These are phyloP conservation scores for Scopus umbretta DNA, from an alignment of 2,113 vertebrate genomes.

Conservation along the genomic window DNA sequence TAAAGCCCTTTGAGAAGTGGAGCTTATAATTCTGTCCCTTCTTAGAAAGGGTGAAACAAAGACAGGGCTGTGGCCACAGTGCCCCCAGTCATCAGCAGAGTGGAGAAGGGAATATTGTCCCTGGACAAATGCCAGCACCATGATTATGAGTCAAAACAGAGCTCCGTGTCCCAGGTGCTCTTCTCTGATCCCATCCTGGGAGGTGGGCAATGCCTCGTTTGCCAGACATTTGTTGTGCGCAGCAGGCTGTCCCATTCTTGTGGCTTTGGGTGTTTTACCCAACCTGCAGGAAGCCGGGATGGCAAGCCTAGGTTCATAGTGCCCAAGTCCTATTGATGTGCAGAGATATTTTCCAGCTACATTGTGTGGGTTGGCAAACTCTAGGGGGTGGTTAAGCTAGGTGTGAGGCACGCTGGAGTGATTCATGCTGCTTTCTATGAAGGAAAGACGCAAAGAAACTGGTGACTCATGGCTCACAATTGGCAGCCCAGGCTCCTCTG, in stretches of 20 bases:
- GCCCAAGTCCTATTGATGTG: fast-evolving
- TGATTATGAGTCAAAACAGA: neutral
- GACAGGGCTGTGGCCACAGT: neutral
- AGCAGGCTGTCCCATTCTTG: neutral
- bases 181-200: neutral
- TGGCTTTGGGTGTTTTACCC: neutral
- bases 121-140: neutral
- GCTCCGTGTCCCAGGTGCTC: neutral
- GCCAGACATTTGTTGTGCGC: neutral
- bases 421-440: constrained; percentile 64
- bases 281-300: neutral
- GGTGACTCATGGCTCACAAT: neutral
- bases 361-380: neutral
- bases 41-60: neutral
- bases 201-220: neutral
- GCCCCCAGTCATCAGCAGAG: neutral
- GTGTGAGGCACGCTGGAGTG: neutral
- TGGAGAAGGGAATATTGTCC: neutral
- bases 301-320: neutral
- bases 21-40: neutral
- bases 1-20: neutral
- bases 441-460: constrained; percentile 52
- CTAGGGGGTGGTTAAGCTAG: neutral
- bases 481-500: constrained; percentile 14
- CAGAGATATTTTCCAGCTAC: neutral